phyloP scores from a whole-genome alignment of 2,113 vertebrate species.

The Grantiella picta region DNA sequence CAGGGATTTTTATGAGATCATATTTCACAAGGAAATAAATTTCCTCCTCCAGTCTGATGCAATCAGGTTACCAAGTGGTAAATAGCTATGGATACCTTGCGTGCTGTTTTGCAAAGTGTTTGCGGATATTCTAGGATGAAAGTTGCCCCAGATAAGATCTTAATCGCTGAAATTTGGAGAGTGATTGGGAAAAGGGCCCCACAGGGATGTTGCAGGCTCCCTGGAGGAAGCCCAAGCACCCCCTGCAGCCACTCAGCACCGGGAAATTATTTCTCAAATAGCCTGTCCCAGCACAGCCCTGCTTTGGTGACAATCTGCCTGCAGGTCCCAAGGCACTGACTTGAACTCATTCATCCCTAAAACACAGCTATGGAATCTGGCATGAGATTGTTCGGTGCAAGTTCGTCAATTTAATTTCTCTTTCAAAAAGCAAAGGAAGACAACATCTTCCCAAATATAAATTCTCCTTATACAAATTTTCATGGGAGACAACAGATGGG shows the following conservation, averaged over 20 bases:
- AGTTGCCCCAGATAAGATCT: constrained; percentile 45
- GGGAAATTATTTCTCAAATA: neutral
- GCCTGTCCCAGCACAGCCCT: neutral
- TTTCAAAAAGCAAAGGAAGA: neutral
- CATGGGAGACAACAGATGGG: neutral
- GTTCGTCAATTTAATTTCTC: neutral
- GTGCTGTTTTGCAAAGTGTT: constrained; percentile 14
- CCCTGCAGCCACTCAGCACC: neutral
- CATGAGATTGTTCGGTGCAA: neutral
- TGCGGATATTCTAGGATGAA: neutral
- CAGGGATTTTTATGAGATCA: constrained; percentile 13
- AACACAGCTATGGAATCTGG: neutral
- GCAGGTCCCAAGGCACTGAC: neutral
- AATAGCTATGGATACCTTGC: neutral
- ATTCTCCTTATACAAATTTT: neutral
- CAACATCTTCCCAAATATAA: neutral
- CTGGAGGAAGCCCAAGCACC: neutral
- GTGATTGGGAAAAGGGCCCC: neutral
- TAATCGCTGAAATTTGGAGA: constrained; percentile 33
- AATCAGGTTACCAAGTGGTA: constrained; percentile 34
- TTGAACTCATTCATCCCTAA: neutral
- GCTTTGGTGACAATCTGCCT: neutral
- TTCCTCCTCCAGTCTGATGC: constrained; percentile 37
- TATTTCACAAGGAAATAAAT: constrained; percentile 51
- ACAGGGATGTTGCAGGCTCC: neutral